phyloP scores from a whole-genome alignment of 2,888 invertebrate species.

The Ophraella communa region DNA sequence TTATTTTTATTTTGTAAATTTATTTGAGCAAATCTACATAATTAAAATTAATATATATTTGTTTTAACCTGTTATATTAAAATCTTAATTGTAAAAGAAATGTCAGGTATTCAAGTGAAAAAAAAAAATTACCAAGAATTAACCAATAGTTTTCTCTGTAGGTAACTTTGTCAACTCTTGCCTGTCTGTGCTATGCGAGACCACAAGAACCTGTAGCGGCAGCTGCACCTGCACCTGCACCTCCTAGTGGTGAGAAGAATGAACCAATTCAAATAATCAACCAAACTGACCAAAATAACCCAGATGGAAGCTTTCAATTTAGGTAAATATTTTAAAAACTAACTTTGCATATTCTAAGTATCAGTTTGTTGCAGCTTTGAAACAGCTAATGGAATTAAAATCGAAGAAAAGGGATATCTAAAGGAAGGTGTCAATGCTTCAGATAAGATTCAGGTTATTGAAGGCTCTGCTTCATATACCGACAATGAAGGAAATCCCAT shows the following conservation, averaged over 20 bases:
- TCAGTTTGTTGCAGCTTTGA: slow-evolving; percentile 67
- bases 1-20: no score
- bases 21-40: no score
- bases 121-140: no score
- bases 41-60: no score
- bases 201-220: slow-evolving; percentile 37
- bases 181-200: slow-evolving; percentile 25
- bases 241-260: slow-evolving; percentile 15
- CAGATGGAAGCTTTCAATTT: slow-evolving; percentile 62
- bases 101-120: no score
- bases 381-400: slow-evolving; percentile 79
- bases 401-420: slow-evolving; percentile 74
- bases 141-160: slow-evolving; percentile 10
- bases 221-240: slow-evolving; percentile 13
- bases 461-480: slow-evolving; percentile 73
- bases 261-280: slow-evolving; percentile 62
- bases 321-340: slow-evolving; percentile 25
- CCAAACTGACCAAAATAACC: slow-evolving; percentile 59
- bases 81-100: no score
- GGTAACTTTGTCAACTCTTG: slow-evolving; percentile 15
- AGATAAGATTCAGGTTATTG: slow-evolving; percentile 67
- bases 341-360: background rate
- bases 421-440: slow-evolving; percentile 61
- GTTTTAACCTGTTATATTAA: no score
- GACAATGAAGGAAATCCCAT: slow-evolving; percentile 74